phyloP scores from a whole-genome alignment of 1,140 invertebrate genomes.

The Procambarus clarkii region DNA sequence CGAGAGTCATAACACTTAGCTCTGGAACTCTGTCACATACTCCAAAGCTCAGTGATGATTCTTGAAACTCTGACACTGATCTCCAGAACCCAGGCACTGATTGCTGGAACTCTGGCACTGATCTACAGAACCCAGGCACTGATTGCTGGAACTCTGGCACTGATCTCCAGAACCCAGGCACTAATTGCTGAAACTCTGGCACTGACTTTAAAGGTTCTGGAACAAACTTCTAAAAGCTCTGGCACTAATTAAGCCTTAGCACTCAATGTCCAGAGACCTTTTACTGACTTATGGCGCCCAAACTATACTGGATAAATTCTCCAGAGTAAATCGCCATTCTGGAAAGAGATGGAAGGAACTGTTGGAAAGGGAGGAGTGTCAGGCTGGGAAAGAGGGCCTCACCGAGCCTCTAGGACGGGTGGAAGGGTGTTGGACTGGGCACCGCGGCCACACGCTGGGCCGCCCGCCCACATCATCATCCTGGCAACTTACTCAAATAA shows the following conservation, averaged over 20 bases:
- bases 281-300: not conserved
- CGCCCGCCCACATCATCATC: conserved; percentile 30
- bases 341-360: not conserved
- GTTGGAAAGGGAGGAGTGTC: not conserved
- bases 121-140: not conserved
- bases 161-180: too few relatives aligned
- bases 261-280: not conserved
- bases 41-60: too few relatives aligned
- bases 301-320: not conserved
- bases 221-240: too few relatives aligned
- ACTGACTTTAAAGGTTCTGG: too few relatives aligned
- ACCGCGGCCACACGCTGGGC: not conserved
- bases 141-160: not conserved
- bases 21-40: too few relatives aligned
- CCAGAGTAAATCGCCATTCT: not conserved
- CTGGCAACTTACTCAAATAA: conserved; percentile 63
- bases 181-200: too few relatives aligned
- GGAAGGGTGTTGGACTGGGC: not conserved
- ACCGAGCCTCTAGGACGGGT: not conserved
- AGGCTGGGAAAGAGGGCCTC: not conserved
- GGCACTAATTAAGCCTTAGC: too few relatives aligned
- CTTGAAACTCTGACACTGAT: too few relatives aligned
- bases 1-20: too few relatives aligned
- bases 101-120: too few relatives aligned
- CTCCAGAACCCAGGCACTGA: too few relatives aligned